These are phyloP conservation scores for Embidobia sp. DNA, from an alignment of 2,888 invertebrate genomes.

Conservation along the genomic window DNA sequence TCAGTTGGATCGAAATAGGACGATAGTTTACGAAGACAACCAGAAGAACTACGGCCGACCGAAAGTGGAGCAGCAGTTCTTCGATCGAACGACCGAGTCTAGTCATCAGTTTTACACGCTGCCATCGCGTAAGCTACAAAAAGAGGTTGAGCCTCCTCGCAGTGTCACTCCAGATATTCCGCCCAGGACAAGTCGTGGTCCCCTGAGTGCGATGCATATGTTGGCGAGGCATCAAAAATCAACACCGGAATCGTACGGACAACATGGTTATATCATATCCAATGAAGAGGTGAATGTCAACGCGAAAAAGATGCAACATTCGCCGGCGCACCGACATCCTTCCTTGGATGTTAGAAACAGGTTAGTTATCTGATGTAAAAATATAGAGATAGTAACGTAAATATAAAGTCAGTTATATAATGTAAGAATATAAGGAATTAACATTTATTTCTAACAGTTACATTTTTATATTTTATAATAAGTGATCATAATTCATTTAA, in stretches of 20 bases:
- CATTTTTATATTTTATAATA: no score
- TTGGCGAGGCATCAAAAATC: conserved; percentile 75
- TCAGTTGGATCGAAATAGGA: conserved; percentile 44
- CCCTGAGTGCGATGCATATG: conserved; percentile 75
- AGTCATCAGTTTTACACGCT: conserved; percentile 80
- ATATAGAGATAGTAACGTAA: no score
- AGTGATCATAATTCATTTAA: no score
- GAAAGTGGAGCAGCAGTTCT: conserved; percentile 66
- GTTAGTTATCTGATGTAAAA: no score
- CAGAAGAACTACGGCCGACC: conserved; percentile 50
- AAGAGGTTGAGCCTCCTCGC: conserved; percentile 80
- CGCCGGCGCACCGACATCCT: conserved; percentile 64
- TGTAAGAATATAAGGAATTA: no score
- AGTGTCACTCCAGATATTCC: conserved; percentile 83
- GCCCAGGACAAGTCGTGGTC: conserved; percentile 79
- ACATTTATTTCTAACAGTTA: no score
- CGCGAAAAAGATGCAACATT: conserved; percentile 67
- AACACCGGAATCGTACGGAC: conserved; percentile 61
- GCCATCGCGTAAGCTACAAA: conserved; percentile 81
- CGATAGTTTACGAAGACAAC: conserved; percentile 57
- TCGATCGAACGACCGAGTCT: conserved; percentile 32
- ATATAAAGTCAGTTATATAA: no score
- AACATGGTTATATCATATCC: conserved; percentile 57
- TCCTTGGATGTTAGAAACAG: conserved; percentile 76
- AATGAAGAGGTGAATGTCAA: conserved; percentile 67